A percentile compares a stretch with the other conserved stretches of the same genome.
phyloP scores from a whole-genome alignment of 1,140 invertebrate genomes.

The Drosophila pseudoananassae region DNA sequence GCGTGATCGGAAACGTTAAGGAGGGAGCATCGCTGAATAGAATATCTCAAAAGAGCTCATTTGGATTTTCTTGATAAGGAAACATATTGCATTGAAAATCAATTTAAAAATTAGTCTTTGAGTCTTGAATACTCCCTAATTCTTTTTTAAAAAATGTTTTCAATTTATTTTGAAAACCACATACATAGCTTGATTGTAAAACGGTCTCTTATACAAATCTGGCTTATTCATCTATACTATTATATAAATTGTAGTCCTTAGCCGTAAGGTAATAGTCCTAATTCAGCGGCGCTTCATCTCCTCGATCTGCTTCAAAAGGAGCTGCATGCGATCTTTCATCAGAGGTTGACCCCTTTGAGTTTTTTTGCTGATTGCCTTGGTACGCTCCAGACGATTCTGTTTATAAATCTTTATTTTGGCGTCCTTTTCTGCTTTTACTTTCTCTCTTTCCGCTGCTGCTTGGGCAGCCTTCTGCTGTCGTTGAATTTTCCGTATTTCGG shows the following conservation, averaged over 20 bases:
- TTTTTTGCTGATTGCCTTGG: conserved; percentile 73
- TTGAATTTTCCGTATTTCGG: conserved; percentile 61
- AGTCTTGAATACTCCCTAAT: no score
- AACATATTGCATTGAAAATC: neutral
- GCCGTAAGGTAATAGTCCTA: neutral
- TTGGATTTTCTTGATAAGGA: neutral
- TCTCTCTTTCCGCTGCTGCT: conserved; percentile 52
- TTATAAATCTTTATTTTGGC: conserved; percentile 69
- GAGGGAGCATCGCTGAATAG: neutral
- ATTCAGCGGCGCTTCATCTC: conserved; percentile 65
- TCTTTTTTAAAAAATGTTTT: no score
- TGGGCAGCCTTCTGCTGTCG: conserved; percentile 57
- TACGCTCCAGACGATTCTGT: conserved; percentile 71
- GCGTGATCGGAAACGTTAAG: conserved; percentile 56
- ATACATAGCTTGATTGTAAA: neutral
- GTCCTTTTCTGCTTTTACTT: conserved; percentile 65
- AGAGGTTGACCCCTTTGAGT: conserved; percentile 76
- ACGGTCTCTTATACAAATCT: no score
- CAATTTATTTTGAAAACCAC: neutral
- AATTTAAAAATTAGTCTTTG: neutral
- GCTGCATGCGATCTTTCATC: conserved; percentile 82
- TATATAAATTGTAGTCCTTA: neutral
- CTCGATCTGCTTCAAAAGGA: conserved; percentile 79
- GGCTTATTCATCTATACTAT: neutral
- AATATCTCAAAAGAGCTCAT: neutral